phyloP scores from a whole-genome alignment of 35 echinoderm and acorn worm species.

The Nesometra sesokonis region DNA sequence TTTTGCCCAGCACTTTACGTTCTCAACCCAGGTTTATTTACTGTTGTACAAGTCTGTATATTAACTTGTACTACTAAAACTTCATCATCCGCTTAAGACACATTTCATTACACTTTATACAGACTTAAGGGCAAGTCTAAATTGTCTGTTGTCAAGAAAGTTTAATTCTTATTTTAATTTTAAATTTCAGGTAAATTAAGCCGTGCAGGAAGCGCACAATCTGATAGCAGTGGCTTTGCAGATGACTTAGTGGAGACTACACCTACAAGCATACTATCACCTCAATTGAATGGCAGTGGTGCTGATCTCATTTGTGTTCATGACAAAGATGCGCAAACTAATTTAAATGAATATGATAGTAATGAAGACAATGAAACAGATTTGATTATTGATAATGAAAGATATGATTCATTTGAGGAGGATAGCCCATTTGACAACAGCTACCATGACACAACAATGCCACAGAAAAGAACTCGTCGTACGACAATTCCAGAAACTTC shows the following conservation, averaged over 20 bases:
- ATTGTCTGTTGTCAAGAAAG: too few relatives aligned
- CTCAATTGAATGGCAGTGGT: not conserved
- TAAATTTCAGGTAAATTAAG: not conserved
- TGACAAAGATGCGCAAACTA: not conserved
- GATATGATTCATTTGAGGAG: not conserved
- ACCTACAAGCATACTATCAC: not conserved
- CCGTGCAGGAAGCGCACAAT: not conserved
- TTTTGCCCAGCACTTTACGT: too few relatives aligned
- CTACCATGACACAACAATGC: not conserved
- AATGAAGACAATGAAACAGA: not conserved
- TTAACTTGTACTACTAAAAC: too few relatives aligned
- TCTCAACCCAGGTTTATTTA: too few relatives aligned
- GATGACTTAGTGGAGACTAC: not conserved
- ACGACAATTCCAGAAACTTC: not conserved
- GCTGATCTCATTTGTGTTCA: not conserved
- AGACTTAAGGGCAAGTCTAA: too few relatives aligned
- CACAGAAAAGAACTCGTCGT: not conserved
- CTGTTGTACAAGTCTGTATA: too few relatives aligned
- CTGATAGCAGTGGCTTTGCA: not conserved
- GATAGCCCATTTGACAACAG: not conserved
- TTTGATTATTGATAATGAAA: too few relatives aligned
- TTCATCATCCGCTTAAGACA: too few relatives aligned
- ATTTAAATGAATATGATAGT: not conserved
- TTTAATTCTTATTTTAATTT: not conserved
- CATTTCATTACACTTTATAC: too few relatives aligned